Evolutionary conservation across 2,113 vertebrate species (phyloP), one percentile per base, ranked within the genome.

Genomic region (Sclerurus mexicanus): DNA sequence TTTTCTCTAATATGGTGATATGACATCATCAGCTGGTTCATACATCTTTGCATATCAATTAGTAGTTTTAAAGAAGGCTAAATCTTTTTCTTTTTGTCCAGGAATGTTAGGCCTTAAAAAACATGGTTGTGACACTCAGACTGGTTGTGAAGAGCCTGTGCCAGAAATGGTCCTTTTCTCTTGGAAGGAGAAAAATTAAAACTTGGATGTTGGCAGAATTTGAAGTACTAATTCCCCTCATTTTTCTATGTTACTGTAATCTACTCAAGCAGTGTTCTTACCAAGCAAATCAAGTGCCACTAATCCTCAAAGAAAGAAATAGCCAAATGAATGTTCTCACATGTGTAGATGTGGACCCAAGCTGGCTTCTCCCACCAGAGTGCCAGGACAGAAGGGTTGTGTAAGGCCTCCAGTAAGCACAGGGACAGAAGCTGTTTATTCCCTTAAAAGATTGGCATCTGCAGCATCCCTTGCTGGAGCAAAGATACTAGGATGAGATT

Each of bases 261-360:
- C 66, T 90, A 16, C 8, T 76, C 22, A 53, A 77, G 35, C 16
- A 59, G 25, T 64, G 31, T 73, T 69, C 30, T 87, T 47, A 56
- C 20, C 25, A 88, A 85, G 24, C 47, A 90, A 69, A 85, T 56
- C 14, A 76, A 90, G 76, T 49, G 22, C 7, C 4, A 3, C 28
- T 77, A 58, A 53, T 62, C 30, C 15, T 19, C 14, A 76, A 66
- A 77, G 69, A 55, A 42, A 67, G 6, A 47, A 52, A 53, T 24
- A 76, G 7, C 58, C 60, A 84, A 76, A 47, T 37, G 40, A 58
- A 58, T 62, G 50, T 66, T 44, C 46, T 84, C 6, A 20, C 1
- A 0, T 5, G 0, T 24, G 19, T 40, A 18, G 22, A n/a, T 40
- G 30, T 10, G 22, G 67, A 46, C 20, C 4, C 22, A 58, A 56